These are phyloP conservation scores for Scaptomyza pallida DNA, from an alignment of 1,140 invertebrate genomes.

Conservation along the genomic window DNA sequence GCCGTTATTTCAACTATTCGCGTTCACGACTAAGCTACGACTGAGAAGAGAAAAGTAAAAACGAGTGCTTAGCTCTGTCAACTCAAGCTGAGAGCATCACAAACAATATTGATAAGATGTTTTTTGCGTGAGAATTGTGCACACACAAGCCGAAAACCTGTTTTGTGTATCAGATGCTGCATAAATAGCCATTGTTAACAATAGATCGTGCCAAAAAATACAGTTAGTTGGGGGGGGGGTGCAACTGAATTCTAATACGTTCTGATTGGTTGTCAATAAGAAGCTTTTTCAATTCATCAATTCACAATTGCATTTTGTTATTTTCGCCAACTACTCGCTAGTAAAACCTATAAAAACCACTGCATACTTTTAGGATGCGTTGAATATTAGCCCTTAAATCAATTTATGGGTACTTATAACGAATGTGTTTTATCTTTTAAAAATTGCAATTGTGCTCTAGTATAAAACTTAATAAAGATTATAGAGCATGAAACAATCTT, in stretches of 20 bases:
- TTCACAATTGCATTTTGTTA: not conserved
- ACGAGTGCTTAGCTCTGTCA: slow-evolving; percentile 4
- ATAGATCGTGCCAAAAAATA: not conserved
- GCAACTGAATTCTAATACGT: not conserved
- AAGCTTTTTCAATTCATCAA: not conserved
- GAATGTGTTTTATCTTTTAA: no score
- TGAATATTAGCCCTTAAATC: not conserved
- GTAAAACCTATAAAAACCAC: not conserved
- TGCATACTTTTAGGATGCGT: not conserved
- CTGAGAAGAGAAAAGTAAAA: slow-evolving; percentile 15
- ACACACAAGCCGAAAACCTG: slow-evolving; percentile 25
- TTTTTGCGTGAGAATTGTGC: slow-evolving; percentile 21
- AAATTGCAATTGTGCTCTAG: no score
- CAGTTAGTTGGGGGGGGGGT: not conserved
- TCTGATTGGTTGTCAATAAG: not conserved
- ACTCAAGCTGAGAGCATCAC: slow-evolving; percentile 5
- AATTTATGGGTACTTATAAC: no score
- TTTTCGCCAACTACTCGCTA: not conserved
- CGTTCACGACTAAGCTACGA: slow-evolving; percentile 12
- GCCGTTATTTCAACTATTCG: slow-evolving; percentile 13
- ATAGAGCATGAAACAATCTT: no score
- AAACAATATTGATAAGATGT: slow-evolving; percentile 40
- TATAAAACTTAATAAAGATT: no score
- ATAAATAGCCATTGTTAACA: not conserved
- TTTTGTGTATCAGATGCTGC: slow-evolving; percentile 10